These are phyloP conservation scores for Noctuana brunneofusca DNA, from an alignment of 2,888 invertebrate species.

Conservation along the genomic window DNA sequence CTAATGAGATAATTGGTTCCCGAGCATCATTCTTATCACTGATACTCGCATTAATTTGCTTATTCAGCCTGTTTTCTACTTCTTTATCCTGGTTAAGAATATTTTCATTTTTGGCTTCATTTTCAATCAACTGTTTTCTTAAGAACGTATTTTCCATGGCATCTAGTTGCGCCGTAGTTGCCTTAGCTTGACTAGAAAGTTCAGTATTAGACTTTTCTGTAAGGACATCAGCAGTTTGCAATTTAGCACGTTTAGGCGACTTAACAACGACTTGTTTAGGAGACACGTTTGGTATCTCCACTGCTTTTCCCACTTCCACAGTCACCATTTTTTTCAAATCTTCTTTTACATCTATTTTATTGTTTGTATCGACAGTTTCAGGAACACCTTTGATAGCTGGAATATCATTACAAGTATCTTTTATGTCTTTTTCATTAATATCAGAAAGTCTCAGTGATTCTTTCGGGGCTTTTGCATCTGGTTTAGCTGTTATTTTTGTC, in stretches of 20 bases:
- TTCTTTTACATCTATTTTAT: conserved; percentile 40
- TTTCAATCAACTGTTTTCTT: conserved; percentile 57
- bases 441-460: conserved; percentile 65
- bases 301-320: conserved; percentile 72
- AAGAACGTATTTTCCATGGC: conserved; percentile 72
- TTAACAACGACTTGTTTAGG: conserved; percentile 72
- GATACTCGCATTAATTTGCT: neutral
- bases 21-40: conserved; percentile 5
- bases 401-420: conserved; percentile 42
- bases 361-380: conserved; percentile 29
- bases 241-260: conserved; percentile 55
- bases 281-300: conserved; percentile 59
- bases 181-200: conserved; percentile 58
- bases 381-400: conserved; percentile 14
- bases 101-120: conserved; percentile 64
- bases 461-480: conserved; percentile 66
- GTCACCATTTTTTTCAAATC: conserved; percentile 39
- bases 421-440: conserved; percentile 70
- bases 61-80: conserved; percentile 37
- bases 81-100: conserved; percentile 61
- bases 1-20: conserved; percentile 43
- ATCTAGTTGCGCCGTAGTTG: conserved; percentile 62
- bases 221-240: conserved; percentile 40
- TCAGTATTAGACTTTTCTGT: conserved; percentile 44
- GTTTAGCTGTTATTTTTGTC: conserved; percentile 66